Base-by-base conservation (phyloP, 2,888 invertebrate species). In the Gordius sp. region DNA sequence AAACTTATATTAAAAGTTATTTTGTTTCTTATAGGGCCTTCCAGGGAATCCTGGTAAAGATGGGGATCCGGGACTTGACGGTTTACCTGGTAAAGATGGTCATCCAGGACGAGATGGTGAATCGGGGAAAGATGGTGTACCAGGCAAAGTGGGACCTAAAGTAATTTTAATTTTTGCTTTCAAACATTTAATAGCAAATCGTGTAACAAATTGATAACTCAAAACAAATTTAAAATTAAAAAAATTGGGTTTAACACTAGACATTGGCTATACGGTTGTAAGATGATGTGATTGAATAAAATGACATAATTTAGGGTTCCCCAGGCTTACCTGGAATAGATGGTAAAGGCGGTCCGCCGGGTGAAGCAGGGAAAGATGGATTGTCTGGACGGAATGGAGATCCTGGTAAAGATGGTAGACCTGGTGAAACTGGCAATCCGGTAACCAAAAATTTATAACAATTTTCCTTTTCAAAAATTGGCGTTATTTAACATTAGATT, bases 331-430 rank as follows among this genome's bases (percentile, higher is more conserved):
- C 4, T 56, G 57, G 57, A 13, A 56, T 56, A 13, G 54, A 53
- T 18, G 57, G 57, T 13, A 25, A 26, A 25, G 69, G 77, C 63
- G 82, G 81, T 72, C 58, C 74, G 75, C 59, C 75, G 75, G 67
- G 81, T 82, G 60, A 80, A 81, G 64, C 76, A 66, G 82, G 82
- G n/a, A 74, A 75, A 18, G 68, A 79, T n/a, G 59, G 59, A 18
- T 18, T 16, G 2, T 47, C 41, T 2, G 59, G 59, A 2, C n/a
- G 25, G n/a, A 41, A 58, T 41, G 82, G 82, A 18, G 82, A 82
- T 68, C 77, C 79, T 53, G 82, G 79, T 0, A 81, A 81, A 67
- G 72, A 81, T 1, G 82, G 82, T 1, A 73, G 74, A 1, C 74
- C 77, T 1, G 82, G 82, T 39, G 81, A 81, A 62, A 69, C 81